Evolutionary conservation across 1,140 invertebrate species (phyloP).

Genomic region (Solen grandis): DNA sequence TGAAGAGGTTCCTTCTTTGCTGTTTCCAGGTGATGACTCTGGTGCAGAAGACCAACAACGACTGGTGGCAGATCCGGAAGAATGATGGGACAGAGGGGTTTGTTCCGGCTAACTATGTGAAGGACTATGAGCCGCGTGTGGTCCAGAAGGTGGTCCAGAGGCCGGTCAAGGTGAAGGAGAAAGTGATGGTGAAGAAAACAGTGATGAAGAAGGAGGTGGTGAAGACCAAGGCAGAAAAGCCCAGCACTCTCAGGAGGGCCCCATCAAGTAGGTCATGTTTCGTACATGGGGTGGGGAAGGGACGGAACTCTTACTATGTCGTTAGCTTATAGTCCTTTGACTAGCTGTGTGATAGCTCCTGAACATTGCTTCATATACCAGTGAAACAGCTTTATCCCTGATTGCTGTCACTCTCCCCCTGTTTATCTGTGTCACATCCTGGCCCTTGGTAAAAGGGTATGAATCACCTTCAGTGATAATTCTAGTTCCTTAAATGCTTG

Average conservation of each 20-base stretch:
- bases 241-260: slow-evolving; percentile 72
- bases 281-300: too few relatives aligned
- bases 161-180: slow-evolving; percentile 90
- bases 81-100: slow-evolving; percentile 95
- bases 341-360: too few relatives aligned
- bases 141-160: slow-evolving; percentile 90
- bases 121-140: slow-evolving; percentile 94
- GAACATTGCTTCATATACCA: too few relatives aligned
- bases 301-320: too few relatives aligned
- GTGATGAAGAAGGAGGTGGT: slow-evolving; percentile 87
- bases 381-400: too few relatives aligned
- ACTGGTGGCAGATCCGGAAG: slow-evolving; percentile 99
- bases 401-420: too few relatives aligned
- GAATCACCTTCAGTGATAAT: too few relatives aligned
- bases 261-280: slow-evolving; percentile 74
- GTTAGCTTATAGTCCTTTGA: too few relatives aligned
- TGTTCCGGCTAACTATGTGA: slow-evolving; percentile 98
- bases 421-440: too few relatives aligned
- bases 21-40: slow-evolving; percentile 91
- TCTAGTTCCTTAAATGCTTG: too few relatives aligned
- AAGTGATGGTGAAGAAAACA: slow-evolving; percentile 93
- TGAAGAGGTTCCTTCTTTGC: too few relatives aligned
- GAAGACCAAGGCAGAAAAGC: slow-evolving; percentile 69
- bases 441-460: too few relatives aligned
- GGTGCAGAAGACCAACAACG: slow-evolving; percentile 96